Conservation (phyloP, 2,113 vertebrate genomes). For the Canis aureus region DNA sequence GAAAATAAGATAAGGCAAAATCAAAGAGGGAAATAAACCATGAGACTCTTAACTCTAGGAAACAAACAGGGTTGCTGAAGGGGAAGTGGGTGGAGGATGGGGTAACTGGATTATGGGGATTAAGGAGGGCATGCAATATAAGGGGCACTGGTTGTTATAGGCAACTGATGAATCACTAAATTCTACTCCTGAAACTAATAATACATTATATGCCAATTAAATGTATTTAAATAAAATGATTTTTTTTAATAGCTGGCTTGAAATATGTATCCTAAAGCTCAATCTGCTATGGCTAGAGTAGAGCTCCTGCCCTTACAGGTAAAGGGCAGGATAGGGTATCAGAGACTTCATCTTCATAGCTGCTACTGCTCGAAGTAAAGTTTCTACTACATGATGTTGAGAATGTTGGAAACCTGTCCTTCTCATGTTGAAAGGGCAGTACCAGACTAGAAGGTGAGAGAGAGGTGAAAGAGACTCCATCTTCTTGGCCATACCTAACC, state of each 20-base stretch:
- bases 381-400: background rate
- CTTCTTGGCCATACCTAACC: background rate
- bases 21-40: too few relatives aligned
- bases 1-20: too few relatives aligned
- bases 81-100: too few relatives aligned
- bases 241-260: background rate
- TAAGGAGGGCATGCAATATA: too few relatives aligned
- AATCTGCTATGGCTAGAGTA: background rate
- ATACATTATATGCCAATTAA: too few relatives aligned
- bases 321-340: rapidly evolving
- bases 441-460: background rate
- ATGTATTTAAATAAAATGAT: too few relatives aligned
- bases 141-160: too few relatives aligned
- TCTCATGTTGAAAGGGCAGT: background rate
- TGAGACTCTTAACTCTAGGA: too few relatives aligned
- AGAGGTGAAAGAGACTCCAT: background rate
- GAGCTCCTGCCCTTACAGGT: background rate
- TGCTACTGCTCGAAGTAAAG: background rate
- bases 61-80: too few relatives aligned
- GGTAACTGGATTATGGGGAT: too few relatives aligned
- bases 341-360: background rate
- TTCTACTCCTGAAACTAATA: too few relatives aligned
- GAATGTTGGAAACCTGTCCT: background rate
- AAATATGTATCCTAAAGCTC: background rate
- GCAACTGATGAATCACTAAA: too few relatives aligned